Evolutionary conservation across 2,113 vertebrate genomes (phyloP), one percentile per base, ranked within the genome.

Genomic region (Nettapus auritus): DNA sequence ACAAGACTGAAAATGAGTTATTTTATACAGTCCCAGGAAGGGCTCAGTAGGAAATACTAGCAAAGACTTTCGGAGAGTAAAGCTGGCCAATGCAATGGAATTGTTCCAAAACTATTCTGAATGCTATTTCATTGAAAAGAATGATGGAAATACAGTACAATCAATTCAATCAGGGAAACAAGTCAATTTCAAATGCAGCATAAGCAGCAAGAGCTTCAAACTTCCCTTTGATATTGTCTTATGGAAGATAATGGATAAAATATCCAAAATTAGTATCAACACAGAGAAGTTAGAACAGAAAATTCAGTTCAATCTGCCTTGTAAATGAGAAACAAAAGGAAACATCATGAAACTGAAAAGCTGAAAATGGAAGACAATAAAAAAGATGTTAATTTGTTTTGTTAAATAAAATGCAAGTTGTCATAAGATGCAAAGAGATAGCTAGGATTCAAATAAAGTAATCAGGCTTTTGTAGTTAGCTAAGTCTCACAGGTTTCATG

Each of bases 81-180:
- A 86, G 29, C 6, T 81, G 64, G 38, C 22, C 5, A 25, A 25
- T 23, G 9, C 13, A 29, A 6, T 38, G 9, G 15, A 80, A 50
- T 22, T 34, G 21, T 81, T 85, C 1, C 46, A 83, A 85, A 90
- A 74, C 52, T 44, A 29, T 60, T 6, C 26, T 75, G 36, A 86
- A 68, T 18, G 8, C 1, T 53, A 68, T 91, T 95, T 89, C 29
- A 80, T 89, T 88, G 12, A 57, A 79, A 89, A 82, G 20, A 82
- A 75, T 0, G 1, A 69, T 50, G 28, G 67, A 80, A 89, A 66
- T 73, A 48, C 0, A 2, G 13, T 38, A 71, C 0, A 0, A 68
- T 52, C 9, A 3, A 2, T 68, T 70, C 38, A 50, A 50, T 75
- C 5, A 48, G 20, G 56, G 40, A 88, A 86, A 8, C 10, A 44